Base-by-base conservation (phyloP, 2,797 vertebrate species). In the Leuciscus waleckii region DNA sequence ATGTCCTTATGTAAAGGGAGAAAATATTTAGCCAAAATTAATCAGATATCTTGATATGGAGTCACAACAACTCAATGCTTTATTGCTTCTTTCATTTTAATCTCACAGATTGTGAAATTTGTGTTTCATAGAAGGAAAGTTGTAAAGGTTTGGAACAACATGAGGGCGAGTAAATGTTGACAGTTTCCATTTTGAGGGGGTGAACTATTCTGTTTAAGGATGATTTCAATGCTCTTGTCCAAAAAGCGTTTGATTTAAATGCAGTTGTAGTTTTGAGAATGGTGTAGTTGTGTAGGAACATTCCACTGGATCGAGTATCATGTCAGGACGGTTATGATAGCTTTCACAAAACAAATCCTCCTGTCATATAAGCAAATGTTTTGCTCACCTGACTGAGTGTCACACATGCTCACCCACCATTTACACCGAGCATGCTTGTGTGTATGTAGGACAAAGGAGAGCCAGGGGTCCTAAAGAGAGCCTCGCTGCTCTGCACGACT, bases 391-490 rank as follows among this genome's bases (percentile, higher is more conserved):
- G 39, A 71, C 54, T 61, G 51, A 61, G 54, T 41, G 19, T 35
- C 37, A 37, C 41, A 46, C 26, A 61, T n/a, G 13, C n/a, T 56
- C 17, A 23, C 49, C 29, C 7, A 56, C 26, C 35, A 10, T 78
- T 63, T 43, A 63, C 7, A 63, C n/a, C 1, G 8, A 41, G 51
- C n/a, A 4, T 58, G 54, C 51, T 4, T 43, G 54, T 46, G 35
- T 77, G 9, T 41, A 41, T 82, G 65, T 68, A 26, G 61, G 41
- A 82, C 41, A 74, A 75, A 80, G 68, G 67, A 56, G 10, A 73
- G 39, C 46, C 26, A 58, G 35, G 56, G 82, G 46, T 82, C 58
- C 39, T 73, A 85, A 26, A 82, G 82, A 56, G 46, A 81, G 68
- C 23, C 35, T 76, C 7, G 11, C 39, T 81, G 54, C 82, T 56